phyloP scores from a whole-genome alignment of 2,888 invertebrate species.

The Anodontia alba region DNA sequence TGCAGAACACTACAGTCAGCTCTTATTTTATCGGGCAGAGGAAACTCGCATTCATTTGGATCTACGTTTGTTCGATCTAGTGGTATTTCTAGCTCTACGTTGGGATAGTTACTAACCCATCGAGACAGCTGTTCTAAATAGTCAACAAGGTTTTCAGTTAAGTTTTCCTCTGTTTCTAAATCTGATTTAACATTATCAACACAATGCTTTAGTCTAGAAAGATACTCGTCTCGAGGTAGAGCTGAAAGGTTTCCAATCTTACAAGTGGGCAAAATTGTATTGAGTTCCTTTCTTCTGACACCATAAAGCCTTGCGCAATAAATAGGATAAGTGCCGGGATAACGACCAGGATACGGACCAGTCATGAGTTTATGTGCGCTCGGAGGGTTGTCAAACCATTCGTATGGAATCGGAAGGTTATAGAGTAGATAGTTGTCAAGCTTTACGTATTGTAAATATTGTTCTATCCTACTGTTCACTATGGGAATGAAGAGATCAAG shows the following conservation, averaged over 20 bases:
- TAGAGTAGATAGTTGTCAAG: background rate
- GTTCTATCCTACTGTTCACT: background rate
- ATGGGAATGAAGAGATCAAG: background rate
- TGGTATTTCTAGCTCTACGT: conserved; percentile 26
- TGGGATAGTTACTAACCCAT: conserved; percentile 61
- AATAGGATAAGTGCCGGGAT: too few relatives aligned
- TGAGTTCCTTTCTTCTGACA: conserved; percentile 36
- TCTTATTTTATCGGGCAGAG: conserved; percentile 59
- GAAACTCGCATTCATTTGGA: conserved; percentile 61
- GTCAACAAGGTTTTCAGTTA: conserved; percentile 46
- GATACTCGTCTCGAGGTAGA: conserved; percentile 27
- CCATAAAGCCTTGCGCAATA: conserved; percentile 17
- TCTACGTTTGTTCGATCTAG: conserved; percentile 35
- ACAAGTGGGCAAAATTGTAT: conserved; percentile 25
- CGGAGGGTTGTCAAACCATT: background rate
- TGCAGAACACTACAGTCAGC: conserved; percentile 56
- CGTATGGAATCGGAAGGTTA: too few relatives aligned
- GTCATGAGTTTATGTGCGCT: too few relatives aligned
- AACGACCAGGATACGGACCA: background rate
- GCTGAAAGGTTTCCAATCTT: conserved; percentile 34
- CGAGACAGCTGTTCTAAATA: conserved; percentile 59
- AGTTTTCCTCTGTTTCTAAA: background rate
- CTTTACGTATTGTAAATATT: background rate
- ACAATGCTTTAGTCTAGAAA: conserved; percentile 36
- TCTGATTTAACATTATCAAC: conserved; percentile 34